phyloP scores from a whole-genome alignment of 2,113 vertebrate species.

The Phylloscopus trochiloides region DNA sequence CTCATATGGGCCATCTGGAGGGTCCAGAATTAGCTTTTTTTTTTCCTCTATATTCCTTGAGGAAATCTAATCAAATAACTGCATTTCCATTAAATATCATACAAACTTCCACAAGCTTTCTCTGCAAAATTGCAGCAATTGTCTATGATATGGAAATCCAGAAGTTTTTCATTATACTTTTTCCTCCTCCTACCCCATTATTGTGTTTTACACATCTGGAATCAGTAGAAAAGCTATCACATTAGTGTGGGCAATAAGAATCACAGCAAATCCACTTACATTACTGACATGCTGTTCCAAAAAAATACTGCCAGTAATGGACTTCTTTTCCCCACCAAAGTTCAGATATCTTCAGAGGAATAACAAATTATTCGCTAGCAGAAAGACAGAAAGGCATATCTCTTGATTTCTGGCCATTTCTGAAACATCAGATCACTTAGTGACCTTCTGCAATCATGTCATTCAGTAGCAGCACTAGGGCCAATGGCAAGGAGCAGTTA shows the following conservation, averaged over 20 bases:
- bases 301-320: not conserved
- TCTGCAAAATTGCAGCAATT: not conserved
- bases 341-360: not conserved
- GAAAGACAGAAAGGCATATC: not conserved
- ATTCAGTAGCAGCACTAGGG: not conserved
- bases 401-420: not conserved
- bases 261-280: slow-evolving; percentile 14
- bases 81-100: not conserved
- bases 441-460: not conserved
- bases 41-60: not conserved
- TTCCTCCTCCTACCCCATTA: not conserved
- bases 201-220: slow-evolving; percentile 3
- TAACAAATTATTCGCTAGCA: not conserved
- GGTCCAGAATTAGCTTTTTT: not conserved
- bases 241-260: not conserved
- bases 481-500: not conserved
- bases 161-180: slow-evolving; percentile 18
- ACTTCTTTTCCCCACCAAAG: not conserved
- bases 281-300: not conserved
- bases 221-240: not conserved
- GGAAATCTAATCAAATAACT: not conserved
- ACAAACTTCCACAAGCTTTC: not conserved
- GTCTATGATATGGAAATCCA: not conserved
- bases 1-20: not conserved
- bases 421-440: not conserved